Percentiles rank a stretch among this genome's conserved stretches.
These are phyloP conservation scores for Calypte anna DNA, from an alignment of 2,113 vertebrate species.

Conservation along the genomic window DNA sequence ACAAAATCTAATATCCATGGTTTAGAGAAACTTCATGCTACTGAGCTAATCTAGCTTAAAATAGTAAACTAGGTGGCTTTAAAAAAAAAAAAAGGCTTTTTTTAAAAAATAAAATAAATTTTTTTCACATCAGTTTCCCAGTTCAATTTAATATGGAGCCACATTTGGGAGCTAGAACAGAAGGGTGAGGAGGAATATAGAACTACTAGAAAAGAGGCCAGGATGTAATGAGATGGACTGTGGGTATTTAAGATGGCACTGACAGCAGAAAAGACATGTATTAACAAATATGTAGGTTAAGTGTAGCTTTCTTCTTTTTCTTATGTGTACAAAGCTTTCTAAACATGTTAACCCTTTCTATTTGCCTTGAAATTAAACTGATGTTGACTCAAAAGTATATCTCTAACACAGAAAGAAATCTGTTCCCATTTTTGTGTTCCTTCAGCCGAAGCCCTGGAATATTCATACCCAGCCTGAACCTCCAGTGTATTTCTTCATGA, in stretches of 20 bases:
- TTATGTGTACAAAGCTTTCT: not conserved
- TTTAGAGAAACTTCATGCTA: not conserved
- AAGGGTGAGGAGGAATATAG: not conserved
- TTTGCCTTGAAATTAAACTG: not conserved
- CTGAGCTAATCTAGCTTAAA: not conserved
- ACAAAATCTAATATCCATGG: not conserved
- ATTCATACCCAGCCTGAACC: not conserved
- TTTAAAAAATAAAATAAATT: no score
- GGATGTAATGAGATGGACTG: not conserved
- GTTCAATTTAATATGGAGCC: not conserved
- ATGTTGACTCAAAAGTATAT: not conserved
- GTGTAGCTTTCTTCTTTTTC: not conserved
- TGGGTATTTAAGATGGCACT: not conserved
- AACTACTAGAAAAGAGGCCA: not conserved
- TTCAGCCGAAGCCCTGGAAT: not conserved
- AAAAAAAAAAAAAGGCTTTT: not conserved
- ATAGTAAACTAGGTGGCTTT: not conserved
- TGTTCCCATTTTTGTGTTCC: not conserved
- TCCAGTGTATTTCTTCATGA: not conserved
- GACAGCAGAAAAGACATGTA: not conserved
- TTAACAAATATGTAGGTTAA: not conserved
- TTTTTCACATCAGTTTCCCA: not conserved
- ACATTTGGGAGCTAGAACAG: not conserved
- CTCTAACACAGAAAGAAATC: not conserved
- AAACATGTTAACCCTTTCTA: not conserved